Evolutionary conservation across 2,797 vertebrate species (phyloP).

Genomic region (Helostoma temminkii): DNA sequence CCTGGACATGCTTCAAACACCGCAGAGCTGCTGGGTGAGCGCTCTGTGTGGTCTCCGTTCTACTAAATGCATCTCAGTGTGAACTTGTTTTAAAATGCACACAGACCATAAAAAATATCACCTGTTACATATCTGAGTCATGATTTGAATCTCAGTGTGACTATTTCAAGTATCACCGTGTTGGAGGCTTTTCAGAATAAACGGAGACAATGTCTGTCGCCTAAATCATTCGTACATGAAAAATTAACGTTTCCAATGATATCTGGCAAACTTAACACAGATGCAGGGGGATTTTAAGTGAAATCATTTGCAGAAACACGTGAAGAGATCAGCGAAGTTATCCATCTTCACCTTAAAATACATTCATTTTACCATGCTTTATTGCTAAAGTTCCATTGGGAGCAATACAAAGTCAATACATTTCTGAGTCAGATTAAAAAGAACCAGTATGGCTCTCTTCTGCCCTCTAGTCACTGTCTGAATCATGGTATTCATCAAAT

Average conservation of each 20-base stretch:
- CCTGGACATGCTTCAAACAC: conserved; percentile 71
- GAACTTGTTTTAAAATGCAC: conserved; percentile 67
- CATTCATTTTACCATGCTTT: conserved; percentile 23
- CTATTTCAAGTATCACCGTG: conserved; percentile 40
- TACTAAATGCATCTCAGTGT: conserved; percentile 66
- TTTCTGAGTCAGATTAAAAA: conserved; percentile 28
- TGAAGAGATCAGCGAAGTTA: conserved; percentile 51
- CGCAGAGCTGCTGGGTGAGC: conserved; percentile 50
- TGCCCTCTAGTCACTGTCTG: conserved; percentile 74
- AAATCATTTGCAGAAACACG: conserved; percentile 38
- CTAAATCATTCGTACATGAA: conserved; percentile 29
- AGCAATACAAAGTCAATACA: conserved; percentile 16
- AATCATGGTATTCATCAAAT: conserved; percentile 44
- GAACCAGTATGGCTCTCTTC: conserved; percentile 68
- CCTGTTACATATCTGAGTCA: conserved; percentile 65
- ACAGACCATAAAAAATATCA: conserved; percentile 65
- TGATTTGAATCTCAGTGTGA: conserved; percentile 50
- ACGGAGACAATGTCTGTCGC: conserved; percentile 34
- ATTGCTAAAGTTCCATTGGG: conserved; percentile 36
- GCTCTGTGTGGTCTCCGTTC: conserved; percentile 80
- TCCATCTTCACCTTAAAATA: conserved; percentile 49
- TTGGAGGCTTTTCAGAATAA: conserved; percentile 65
- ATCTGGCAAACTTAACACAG: conserved; percentile 71
- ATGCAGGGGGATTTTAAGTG: conserved; percentile 56
- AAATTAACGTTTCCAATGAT: conserved; percentile 67